A percentile compares a stretch with the other conserved stretches of the same genome.
Evolutionary conservation across 2,888 invertebrate genomes (phyloP).

Genomic region (Vanessa cardui): DNA sequence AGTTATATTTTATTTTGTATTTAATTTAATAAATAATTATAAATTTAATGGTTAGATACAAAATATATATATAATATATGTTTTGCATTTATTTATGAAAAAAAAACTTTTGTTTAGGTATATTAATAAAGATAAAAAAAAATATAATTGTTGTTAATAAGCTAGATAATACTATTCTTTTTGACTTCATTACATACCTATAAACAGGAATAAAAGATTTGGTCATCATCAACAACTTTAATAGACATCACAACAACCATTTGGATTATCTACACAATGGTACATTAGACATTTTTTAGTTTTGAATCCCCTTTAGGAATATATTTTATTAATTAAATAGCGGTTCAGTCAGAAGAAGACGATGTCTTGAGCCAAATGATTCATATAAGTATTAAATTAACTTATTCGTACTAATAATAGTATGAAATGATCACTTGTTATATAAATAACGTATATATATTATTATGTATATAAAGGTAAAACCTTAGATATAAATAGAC

Average conservation of each 20-base stretch:
- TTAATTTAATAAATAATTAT: not conserved
- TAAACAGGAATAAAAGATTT: constrained; percentile 9
- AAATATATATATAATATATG: too few species aligned
- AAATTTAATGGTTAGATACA: too few species aligned
- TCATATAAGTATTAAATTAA: not conserved
- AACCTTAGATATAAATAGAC: too few species aligned
- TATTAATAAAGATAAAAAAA: not conserved
- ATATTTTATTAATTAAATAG: constrained; percentile 53
- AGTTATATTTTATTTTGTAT: constrained; percentile 14
- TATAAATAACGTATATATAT: too few species aligned
- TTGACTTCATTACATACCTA: not conserved
- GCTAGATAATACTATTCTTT: not conserved
- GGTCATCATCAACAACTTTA: constrained; percentile 75
- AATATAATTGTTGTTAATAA: not conserved
- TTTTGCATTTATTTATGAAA: too few species aligned
- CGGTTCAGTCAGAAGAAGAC: constrained; percentile 58
- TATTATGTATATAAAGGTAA: too few species aligned
- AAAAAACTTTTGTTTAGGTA: too few species aligned
- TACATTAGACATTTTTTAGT: constrained; percentile 48
- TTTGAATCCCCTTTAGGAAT: constrained; percentile 45
- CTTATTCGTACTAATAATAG: too few species aligned
- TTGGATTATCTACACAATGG: constrained; percentile 67
- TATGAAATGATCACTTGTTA: too few species aligned
- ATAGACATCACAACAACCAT: constrained; percentile 83
- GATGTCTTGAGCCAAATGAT: constrained; percentile 8